Base-by-base conservation (phyloP, 2,113 vertebrate species). In the Cynoglossus semilaevis region DNA sequence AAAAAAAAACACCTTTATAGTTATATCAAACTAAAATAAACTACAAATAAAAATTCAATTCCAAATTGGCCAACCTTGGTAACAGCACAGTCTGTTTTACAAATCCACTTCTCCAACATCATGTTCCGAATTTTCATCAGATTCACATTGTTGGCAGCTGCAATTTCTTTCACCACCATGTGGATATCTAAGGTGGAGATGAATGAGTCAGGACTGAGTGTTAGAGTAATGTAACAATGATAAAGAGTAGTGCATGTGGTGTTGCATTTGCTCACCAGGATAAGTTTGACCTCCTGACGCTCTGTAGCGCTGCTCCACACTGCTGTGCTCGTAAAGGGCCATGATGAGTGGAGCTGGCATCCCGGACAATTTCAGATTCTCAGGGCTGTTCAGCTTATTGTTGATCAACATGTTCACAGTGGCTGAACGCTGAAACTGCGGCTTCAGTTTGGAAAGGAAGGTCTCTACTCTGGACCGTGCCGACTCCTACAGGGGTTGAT, bases 41-140 rank as follows among this genome's bases (percentile, higher is more conserved):
- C 6, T 29, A 29, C 22, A 29, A 29, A 29, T 4, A 29, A 29
- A 29, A 29, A 29, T 4, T 29, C 22, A 29, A 29, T 29, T 29
- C 22, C 22, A 41, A 14, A 15, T 1, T 14, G 2, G 79, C 90
- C 86, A 63, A 97, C 95, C 38, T 91, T 91, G 38, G 83, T 68
- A 19, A 73, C 72, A 9, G 88, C 87, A 0, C 72, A 70, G 1
- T 74, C 63, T 0, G 86, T 90, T 18, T 92, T 93, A 60, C 94
- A 98, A 47, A 99, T 89, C 95, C 95, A 99, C 49, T 95, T 95
- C 62, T 97, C 93, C 79, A 98, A 77, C 58, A 98, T 80, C 56
- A 91, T 89, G 56, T 93, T 92, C 63, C 92, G 88, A 29, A 96
- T 91, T 82, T 96, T 95, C 29, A 92, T 81, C 70, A 98, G 90